phyloP scores from a whole-genome alignment of 2,113 vertebrate species.

The Pycnonotus jocosus region DNA sequence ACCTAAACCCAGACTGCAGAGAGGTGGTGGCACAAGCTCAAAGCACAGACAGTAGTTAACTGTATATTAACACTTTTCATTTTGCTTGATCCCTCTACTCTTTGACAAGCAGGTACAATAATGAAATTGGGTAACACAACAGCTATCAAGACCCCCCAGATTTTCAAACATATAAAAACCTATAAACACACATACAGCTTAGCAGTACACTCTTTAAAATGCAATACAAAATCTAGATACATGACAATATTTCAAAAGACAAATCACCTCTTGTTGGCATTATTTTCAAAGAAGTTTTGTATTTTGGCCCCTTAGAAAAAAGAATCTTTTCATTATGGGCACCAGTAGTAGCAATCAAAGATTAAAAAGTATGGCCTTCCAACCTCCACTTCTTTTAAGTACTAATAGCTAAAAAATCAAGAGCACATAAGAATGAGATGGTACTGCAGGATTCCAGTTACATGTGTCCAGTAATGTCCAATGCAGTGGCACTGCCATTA shows the following conservation, averaged over 20 bases:
- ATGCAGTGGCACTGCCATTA: background rate
- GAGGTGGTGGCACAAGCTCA: background rate
- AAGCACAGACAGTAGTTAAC: background rate
- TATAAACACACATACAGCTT: background rate
- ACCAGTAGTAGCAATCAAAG: background rate
- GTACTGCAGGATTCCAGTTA: background rate
- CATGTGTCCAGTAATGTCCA: background rate
- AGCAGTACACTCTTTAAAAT: background rate
- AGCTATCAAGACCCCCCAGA: background rate
- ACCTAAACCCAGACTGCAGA: background rate
- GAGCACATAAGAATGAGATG: background rate
- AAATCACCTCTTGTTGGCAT: background rate
- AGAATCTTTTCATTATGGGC: background rate
- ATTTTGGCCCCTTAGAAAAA: background rate
- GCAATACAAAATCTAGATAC: background rate
- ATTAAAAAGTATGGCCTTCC: background rate
- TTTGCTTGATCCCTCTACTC: background rate
- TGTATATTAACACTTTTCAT: background rate
- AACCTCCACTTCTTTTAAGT: background rate
- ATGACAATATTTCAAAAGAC: background rate
- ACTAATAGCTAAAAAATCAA: background rate
- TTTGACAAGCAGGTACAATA: background rate
- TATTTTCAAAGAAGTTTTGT: background rate
- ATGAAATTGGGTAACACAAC: background rate
- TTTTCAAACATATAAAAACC: background rate